Base-by-base conservation (phyloP, 2,888 invertebrate genomes). In the Tromatobia lineatoria region DNA sequence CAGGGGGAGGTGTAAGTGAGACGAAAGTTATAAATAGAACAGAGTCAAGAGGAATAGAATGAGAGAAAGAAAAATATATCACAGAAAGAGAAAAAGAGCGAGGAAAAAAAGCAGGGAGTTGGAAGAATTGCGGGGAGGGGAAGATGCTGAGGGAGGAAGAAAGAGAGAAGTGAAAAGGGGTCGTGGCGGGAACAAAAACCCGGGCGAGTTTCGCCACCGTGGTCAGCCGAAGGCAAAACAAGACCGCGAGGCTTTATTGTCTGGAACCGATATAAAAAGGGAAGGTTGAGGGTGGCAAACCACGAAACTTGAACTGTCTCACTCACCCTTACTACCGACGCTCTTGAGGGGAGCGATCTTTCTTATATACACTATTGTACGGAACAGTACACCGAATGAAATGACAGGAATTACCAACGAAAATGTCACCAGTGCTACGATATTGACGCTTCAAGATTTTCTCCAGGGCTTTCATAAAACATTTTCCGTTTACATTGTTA, bases 251-350 rank as follows among this genome's bases (percentile, higher is more conserved):
- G 88, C 89, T 91, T 91, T 91, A 91, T 91, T 91, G 90, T 89
- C 90, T 90, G 91, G 90, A 92, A 92, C 90, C 89, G 89, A 91
- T 90, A 90, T 91, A 91, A 91, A 91, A 91, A 89, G 89, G 88
- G 89, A 87, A 45, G 74, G 73, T 79, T 64, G 74, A 74, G 74
- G 79, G 85, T 82, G 75, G 85, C 82, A 82, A 85, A 85, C 85
- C 85, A 79, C 85, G 85, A 85, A 85, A 85, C 82, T 85, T 82
- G 79, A 82, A 85, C 85, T 75, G 82, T 85, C 76, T 79, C 67
- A 7, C 50, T 70, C 78, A 45, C 42, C 70, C 69, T 42, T 52
- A 38, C 38, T 20, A 54, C 57, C 45, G 45, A 15, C 52, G 45
- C 45, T 54, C 54, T 80, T 0, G 61, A 61, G 13, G 61, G 59